Evolutionary conservation across 1,140 invertebrate genomes (phyloP).

Genomic region (Drosophila sulfurigaster): DNA sequence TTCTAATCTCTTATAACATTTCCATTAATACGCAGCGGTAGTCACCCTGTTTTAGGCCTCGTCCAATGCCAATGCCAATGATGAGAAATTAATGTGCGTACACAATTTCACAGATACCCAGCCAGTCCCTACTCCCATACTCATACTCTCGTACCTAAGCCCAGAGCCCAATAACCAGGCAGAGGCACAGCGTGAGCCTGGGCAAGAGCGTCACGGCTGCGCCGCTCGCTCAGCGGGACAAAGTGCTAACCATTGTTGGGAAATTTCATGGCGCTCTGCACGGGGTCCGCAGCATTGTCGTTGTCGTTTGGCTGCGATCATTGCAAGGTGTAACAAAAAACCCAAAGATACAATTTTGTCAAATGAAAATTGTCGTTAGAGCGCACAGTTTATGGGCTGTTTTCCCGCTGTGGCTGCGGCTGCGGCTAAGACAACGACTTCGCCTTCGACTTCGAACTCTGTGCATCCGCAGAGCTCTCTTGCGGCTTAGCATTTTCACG

Average conservation of each 20-base stretch:
- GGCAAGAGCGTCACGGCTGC: conserved; percentile 43
- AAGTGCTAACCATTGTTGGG: conserved; percentile 74
- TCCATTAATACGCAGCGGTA: conserved; percentile 81
- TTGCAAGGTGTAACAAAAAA: conserved; percentile 82
- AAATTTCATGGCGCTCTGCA: conserved; percentile 79
- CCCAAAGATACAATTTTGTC: conserved; percentile 77
- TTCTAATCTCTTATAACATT: conserved; percentile 79
- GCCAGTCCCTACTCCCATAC: neutral
- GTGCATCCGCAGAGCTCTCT: neutral
- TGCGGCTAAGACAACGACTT: neutral
- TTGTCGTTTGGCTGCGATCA: conserved; percentile 28
- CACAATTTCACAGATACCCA: conserved; percentile 55
- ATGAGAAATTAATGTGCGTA: conserved; percentile 82
- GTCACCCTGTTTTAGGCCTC: conserved; percentile 38
- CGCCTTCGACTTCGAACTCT: neutral
- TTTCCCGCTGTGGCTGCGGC: neutral
- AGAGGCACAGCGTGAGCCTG: conserved; percentile 56
- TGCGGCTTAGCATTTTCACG: conserved; percentile 63
- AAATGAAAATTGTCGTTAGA: conserved; percentile 71
- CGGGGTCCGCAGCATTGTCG: conserved; percentile 52
- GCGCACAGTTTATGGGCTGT: conserved; percentile 41
- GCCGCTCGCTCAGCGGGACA: conserved; percentile 65
- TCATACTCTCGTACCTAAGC: conserved; percentile 29
- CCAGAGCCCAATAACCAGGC: conserved; percentile 24
- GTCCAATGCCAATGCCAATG: conserved; percentile 57